phyloP scores from a whole-genome alignment of 2,113 vertebrate genomes.

The Scortum barcoo region DNA sequence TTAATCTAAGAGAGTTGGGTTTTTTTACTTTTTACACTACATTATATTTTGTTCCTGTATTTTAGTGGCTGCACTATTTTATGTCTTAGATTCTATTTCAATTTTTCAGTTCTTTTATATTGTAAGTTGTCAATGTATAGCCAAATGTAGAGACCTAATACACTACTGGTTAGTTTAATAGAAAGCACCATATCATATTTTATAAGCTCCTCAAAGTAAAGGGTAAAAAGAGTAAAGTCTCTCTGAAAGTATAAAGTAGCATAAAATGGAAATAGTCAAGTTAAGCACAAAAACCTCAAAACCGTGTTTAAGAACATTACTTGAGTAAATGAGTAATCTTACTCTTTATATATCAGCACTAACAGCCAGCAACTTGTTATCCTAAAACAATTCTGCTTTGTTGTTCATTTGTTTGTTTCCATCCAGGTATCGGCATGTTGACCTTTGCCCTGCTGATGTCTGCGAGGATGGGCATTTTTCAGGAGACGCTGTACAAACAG shows the following conservation, averaged over 20 bases:
- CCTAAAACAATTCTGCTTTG: neutral
- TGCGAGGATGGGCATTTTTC: slow-evolving; percentile 98
- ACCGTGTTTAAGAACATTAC: neutral
- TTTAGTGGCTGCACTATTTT: no score
- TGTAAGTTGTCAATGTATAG: no score
- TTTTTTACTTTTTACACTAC: no score
- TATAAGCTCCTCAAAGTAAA: no score
- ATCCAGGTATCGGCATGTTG: slow-evolving; percentile 91
- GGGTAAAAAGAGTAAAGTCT: no score
- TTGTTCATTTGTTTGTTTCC: slow-evolving; percentile 6
- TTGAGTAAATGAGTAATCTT: neutral
- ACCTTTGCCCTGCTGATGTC: slow-evolving; percentile 97
- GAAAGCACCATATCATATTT: no score
- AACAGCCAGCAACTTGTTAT: neutral
- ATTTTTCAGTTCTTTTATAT: no score
- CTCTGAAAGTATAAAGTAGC: neutral
- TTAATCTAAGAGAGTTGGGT: no score
- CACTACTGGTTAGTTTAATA: no score
- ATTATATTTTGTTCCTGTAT: no score
- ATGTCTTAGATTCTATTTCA: no score
- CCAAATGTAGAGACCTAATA: no score
- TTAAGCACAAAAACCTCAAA: neutral
- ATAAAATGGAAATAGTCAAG: neutral
- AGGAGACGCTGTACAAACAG: slow-evolving; percentile 92
- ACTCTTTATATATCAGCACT: neutral